Evolutionary conservation across 2,888 invertebrate genomes (phyloP).

Genomic region (Flexamia atlantica): DNA sequence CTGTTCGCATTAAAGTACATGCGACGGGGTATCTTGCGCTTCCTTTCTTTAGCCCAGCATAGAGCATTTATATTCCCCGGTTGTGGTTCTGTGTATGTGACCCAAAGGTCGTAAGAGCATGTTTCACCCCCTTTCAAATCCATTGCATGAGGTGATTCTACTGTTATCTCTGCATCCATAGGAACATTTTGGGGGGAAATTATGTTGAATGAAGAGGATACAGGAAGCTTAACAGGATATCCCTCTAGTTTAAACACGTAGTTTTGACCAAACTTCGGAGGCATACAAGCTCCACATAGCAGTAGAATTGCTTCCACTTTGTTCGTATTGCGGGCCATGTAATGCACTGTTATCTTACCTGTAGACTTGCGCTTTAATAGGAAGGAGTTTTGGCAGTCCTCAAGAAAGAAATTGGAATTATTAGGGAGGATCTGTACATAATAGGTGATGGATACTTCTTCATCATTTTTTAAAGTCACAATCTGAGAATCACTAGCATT

Average conservation of each 20-base stretch:
- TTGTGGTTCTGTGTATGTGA: conserved; percentile 71
- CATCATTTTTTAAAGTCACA: conserved; percentile 23
- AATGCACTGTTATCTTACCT: conserved; percentile 17
- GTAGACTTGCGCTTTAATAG: conserved; percentile 55
- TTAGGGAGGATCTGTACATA: conserved; percentile 13
- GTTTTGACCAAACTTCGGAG: conserved; percentile 71
- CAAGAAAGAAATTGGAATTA: not conserved
- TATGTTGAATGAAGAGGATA: conserved; percentile 70
- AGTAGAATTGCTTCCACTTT: conserved; percentile 69
- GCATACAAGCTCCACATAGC: conserved; percentile 68
- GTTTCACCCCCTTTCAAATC: conserved; percentile 52
- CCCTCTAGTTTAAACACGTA: conserved; percentile 72
- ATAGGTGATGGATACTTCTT: conserved; percentile 14
- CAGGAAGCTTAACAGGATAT: conserved; percentile 69
- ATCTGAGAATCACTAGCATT: conserved; percentile 58
- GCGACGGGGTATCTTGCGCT: conserved; percentile 72
- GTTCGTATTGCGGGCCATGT: conserved; percentile 44
- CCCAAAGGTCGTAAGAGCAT: conserved; percentile 71
- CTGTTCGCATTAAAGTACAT: conserved; percentile 70
- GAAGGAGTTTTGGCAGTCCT: conserved; percentile 10
- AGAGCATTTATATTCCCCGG: conserved; percentile 69
- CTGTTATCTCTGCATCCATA: conserved; percentile 68
- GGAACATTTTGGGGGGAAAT: conserved; percentile 71
- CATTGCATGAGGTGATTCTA: conserved; percentile 70
- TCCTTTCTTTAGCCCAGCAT: conserved; percentile 71